Evolutionary conservation across 2,888 invertebrate genomes (phyloP).

Genomic region (Lithophane semibrunnea): DNA sequence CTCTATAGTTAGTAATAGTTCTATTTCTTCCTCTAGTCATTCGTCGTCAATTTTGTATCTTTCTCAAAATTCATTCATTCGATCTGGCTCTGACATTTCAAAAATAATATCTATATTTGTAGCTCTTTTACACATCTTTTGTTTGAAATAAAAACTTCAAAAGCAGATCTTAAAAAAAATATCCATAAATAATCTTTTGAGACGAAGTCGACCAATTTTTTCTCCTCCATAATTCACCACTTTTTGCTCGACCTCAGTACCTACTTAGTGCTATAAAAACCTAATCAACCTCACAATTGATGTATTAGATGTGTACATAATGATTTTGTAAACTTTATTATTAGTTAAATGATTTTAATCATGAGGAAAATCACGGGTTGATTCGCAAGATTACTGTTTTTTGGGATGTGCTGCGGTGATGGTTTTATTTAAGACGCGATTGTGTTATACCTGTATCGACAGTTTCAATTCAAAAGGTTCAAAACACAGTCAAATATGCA

Average conservation of each 20-base stretch:
- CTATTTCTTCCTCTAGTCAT: background rate
- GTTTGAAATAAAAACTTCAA: conserved; percentile 2
- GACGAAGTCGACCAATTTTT: conserved; percentile 41
- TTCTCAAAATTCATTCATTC: background rate
- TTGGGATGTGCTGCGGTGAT: background rate
- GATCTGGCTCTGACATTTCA: background rate
- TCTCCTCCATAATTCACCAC: conserved; percentile 20
- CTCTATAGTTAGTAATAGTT: background rate
- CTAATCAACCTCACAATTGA: conserved; percentile 63
- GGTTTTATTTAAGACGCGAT: conserved; percentile 23
- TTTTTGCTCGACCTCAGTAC: conserved; percentile 38
- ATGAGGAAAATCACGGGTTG: conserved; percentile 54
- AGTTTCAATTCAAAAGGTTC: conserved; percentile 14
- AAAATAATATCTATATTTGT: background rate
- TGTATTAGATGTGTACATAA: conserved; percentile 61
- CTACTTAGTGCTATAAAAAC: conserved; percentile 54
- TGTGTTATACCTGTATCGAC: conserved; percentile 11
- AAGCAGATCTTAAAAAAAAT: conserved; percentile 20
- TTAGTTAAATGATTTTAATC: conserved; percentile 62
- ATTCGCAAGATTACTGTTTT: conserved; percentile 30
- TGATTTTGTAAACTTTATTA: conserved; percentile 59
- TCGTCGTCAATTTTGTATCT: background rate
- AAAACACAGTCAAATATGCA: background rate
- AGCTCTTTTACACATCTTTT: background rate
- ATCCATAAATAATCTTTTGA: conserved; percentile 5